A percentile compares a stretch with the other conserved stretches of the same genome.
Conservation (phyloP, 2,888 invertebrate species). For the Drosophila pegasa region DNA sequence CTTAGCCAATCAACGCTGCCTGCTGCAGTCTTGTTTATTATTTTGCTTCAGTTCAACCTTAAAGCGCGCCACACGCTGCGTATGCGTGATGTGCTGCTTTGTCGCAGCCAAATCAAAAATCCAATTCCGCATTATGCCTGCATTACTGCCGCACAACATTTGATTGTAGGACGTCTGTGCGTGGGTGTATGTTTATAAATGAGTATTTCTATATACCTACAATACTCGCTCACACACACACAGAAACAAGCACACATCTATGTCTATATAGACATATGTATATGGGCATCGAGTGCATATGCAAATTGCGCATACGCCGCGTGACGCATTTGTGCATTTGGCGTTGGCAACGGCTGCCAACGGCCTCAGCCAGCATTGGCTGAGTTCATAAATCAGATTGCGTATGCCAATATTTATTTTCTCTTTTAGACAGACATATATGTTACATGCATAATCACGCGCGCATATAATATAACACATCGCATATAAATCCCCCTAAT, state of each 20-base stretch:
- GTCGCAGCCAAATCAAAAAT: slow-evolving; percentile 44
- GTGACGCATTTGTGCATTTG: slow-evolving; percentile 28
- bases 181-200: slow-evolving; percentile 17
- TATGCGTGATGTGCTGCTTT: slow-evolving; percentile 39
- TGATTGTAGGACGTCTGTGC: slow-evolving; percentile 4
- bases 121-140: slow-evolving; percentile 47
- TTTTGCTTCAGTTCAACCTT: slow-evolving; percentile 14
- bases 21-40: not conserved
- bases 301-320: slow-evolving; percentile 45
- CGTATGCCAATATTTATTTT: slow-evolving; percentile 24
- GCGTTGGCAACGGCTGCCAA: slow-evolving; percentile 17
- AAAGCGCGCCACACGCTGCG: slow-evolving; percentile 41
- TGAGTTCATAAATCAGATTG: slow-evolving; percentile 40
- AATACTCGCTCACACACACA: not conserved
- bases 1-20: not conserved
- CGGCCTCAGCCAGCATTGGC: slow-evolving; percentile 13
- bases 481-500: not conserved
- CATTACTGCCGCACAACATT: slow-evolving; percentile 2
- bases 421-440: slow-evolving; percentile 5
- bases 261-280: not conserved
- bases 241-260: not conserved
- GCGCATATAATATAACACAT: slow-evolving; percentile 4
- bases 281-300: slow-evolving; percentile 22
- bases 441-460: not conserved
- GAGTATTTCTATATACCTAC: slow-evolving; percentile 9